phyloP scores from a whole-genome alignment of 1,140 invertebrate genomes.

The Aporrectodea caliginosa region DNA sequence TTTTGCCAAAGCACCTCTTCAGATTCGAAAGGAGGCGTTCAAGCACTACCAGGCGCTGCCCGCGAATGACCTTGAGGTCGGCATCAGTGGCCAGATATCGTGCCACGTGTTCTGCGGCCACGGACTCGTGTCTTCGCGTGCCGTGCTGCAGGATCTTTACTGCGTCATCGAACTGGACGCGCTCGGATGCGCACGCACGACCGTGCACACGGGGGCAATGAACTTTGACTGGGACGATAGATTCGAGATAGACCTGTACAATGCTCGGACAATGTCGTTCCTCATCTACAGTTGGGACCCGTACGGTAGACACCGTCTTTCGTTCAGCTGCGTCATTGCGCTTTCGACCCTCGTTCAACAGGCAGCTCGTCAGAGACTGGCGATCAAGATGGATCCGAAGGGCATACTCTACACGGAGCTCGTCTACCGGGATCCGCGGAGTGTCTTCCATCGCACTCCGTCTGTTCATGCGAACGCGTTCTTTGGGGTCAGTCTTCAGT shows the following conservation, averaged over 20 bases:
- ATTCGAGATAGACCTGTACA: conserved; percentile 92
- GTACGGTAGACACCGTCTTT: conserved; percentile 57
- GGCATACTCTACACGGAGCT: conserved; percentile 26
- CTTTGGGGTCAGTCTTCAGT: conserved; percentile 78
- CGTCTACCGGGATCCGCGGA: conserved; percentile 29
- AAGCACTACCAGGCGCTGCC: conserved; percentile 39
- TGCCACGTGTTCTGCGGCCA: conserved; percentile 84
- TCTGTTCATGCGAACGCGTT: conserved; percentile 9
- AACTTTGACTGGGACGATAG: conserved; percentile 99
- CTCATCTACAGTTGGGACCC: conserved; percentile 98
- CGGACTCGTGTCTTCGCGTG: conserved; percentile 72
- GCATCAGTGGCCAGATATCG: conserved; percentile 56
- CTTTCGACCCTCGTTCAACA: conserved; percentile 47
- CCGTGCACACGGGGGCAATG: conserved; percentile 89
- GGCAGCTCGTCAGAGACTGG: conserved; percentile 54
- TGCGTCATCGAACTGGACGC: conserved; percentile 95
- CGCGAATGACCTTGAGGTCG: conserved; percentile 35
- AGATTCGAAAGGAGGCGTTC: conserved; percentile 52
- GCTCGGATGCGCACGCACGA: conserved; percentile 93
- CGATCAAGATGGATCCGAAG: conserved; percentile 8
- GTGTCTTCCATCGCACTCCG: conserved; percentile 8
- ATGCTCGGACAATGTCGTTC: conserved; percentile 88
- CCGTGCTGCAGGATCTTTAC: conserved; percentile 71
- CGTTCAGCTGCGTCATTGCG: conserved; percentile 41
- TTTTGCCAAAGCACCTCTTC: conserved; percentile 50